Evolutionary conservation across 2,888 invertebrate genomes (phyloP), one percentile per base, ranked within the genome.

Genomic region (Epirrhoe tristata): DNA sequence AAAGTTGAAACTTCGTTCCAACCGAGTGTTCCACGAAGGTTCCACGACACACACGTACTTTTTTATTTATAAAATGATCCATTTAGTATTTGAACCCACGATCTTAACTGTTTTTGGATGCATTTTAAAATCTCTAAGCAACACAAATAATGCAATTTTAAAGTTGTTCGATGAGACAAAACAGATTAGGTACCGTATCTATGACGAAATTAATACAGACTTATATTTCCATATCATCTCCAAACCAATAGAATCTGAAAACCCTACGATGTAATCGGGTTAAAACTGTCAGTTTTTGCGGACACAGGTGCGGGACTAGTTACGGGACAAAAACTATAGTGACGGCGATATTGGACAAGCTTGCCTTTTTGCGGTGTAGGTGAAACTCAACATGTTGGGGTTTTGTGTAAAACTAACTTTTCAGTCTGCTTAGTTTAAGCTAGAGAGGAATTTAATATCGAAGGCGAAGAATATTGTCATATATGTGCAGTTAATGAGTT

Each of bases 291-390:
- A 62, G 62, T 70, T 70, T 67, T 70, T 70, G 70, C 39, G 36
- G 39, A 6, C 61, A 48, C 69, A 66, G 69, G 66, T 67, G 66
- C 64, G 12, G 58, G 52, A 39, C 51, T 43, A 54, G 53, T 69
- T 62, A n/a, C 5, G 12, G 5, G 43, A 54, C 65, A 73, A 71
- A 71, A 71, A 68, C 69, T 61, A 69, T 56, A 50, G 43, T 57
- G 65, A 61, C 59, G 36, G 58, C 50, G 70, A 66, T 69, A 69
- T 70, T 67, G 63, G 58, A 71, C 72, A 70, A 61, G 64, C 62
- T 63, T 39, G 56, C n/a, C 24, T 70, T 66, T 69, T 70, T 64
- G 67, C 43, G 43, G 50, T 57, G 31, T 32, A 53, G 58, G 56
- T 58, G 55, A 16, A 48, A 34, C 52, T 43, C 46, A 36, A 58